These are phyloP conservation scores for Diachasmimorpha longicaudata DNA, from an alignment of 1,140 invertebrate species.

Conservation along the genomic window DNA sequence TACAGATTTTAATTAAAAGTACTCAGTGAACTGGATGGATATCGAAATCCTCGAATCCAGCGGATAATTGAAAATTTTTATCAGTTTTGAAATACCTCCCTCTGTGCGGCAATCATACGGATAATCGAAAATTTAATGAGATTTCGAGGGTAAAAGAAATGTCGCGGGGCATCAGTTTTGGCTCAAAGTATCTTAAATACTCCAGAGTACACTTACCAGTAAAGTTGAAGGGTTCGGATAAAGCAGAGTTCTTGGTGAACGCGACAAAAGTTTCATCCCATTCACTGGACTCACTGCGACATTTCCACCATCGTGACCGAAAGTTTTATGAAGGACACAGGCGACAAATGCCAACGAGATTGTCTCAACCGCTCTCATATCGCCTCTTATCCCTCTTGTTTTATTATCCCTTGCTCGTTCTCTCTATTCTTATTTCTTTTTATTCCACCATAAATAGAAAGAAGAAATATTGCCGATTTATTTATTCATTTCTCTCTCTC, in stretches of 20 bases:
- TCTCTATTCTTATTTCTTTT: background rate
- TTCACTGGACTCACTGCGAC: background rate
- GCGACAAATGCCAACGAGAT: constrained; percentile 11
- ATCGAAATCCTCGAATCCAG: background rate
- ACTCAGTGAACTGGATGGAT: background rate
- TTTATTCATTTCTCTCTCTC: background rate
- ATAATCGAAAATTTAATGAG: too few relatives aligned
- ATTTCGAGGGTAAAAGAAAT: too few relatives aligned
- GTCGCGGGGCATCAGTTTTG: background rate
- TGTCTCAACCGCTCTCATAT: background rate
- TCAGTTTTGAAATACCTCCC: background rate
- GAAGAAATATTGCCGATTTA: background rate
- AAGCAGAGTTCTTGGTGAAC: constrained; percentile 41
- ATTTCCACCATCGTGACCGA: constrained; percentile 22
- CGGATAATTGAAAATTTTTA: background rate
- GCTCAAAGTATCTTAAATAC: constrained; percentile 2
- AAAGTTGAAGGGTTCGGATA: constrained; percentile 45
- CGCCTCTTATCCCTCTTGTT: background rate
- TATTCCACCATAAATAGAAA: background rate
- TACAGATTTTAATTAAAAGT: background rate
- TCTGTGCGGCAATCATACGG: too few relatives aligned
- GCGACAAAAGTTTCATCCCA: constrained; percentile 20
- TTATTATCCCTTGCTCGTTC: background rate
- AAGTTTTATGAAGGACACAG: constrained; percentile 6
- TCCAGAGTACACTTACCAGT: constrained; percentile 42